Evolutionary conservation across 2,888 invertebrate genomes (phyloP), one percentile per base, ranked within the genome.

Genomic region (Imbricaverruca yamaguchii): DNA sequence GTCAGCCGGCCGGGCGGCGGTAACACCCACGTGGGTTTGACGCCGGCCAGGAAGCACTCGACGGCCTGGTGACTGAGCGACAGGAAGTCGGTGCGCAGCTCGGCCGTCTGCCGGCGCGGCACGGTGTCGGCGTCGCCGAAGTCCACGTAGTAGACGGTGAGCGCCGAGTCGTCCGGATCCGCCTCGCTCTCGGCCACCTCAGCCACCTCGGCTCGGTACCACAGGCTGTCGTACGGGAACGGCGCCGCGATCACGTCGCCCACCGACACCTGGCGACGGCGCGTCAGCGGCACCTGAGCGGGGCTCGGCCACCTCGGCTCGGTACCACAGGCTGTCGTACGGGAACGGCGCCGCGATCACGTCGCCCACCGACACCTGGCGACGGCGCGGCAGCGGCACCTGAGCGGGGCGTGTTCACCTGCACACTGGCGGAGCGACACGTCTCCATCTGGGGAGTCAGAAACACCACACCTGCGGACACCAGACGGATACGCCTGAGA

Each of bases 191-290:
- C 89, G 57, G 90, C 87, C 18, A 92, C 88, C 59, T 90, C 89
- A 57, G 90, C 87, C 18, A 92, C 91, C 86, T 93, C 91, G 1
- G 90, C 92, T 84, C 93, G 89, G 87, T 92, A 94, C 95, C 95
- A 96, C 86, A 83, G 83, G 15, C 91, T 90, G 87, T 96, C 95
- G 86, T 91, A 91, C n/a, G 91, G 90, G 87, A 93, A 95, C 85
- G 92, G 91, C 0, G 94, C 94, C 25, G 94, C 95, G 21, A 96
- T 94, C 83, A 94, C 91, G 87, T 96, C 94, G 0, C 95, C 95
- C 82, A 91, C 88, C 80, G 87, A 87, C 81, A 94, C 85, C 89
- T 91, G 87, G 23, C 65, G n/a, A 9, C 65, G 18, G 18, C 25
- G 80, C 55, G 23, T 0, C 63, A 23, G 65, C 23, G 65, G 65